A percentile compares a stretch with the other conserved stretches of the same genome.
Evolutionary conservation across 2,113 vertebrate species (phyloP).

Genomic region (Fulmarus glacialis): DNA sequence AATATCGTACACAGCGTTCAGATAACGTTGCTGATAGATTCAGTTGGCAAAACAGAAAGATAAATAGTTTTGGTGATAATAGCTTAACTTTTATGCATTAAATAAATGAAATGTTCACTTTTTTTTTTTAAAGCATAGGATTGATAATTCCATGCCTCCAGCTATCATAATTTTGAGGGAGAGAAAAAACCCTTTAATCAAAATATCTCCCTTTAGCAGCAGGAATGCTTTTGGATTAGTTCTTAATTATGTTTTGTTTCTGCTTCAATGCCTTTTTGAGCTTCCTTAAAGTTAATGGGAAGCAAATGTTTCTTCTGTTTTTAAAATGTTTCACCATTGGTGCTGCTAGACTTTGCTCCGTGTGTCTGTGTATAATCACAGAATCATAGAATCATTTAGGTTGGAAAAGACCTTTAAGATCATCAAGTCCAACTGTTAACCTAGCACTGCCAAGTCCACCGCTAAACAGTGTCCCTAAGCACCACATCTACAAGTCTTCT

Average conservation of each 20-base stretch:
- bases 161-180: not conserved
- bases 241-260: not conserved
- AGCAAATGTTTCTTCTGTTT: not conserved
- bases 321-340: not conserved
- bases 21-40: not conserved
- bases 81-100: not conserved
- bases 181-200: not conserved
- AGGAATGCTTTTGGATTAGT: not conserved
- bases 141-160: not conserved
- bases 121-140: not conserved
- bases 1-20: not conserved
- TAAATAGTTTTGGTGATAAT: not conserved
- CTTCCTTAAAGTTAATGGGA: not conserved
- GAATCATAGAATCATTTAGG: no score
- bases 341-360: not conserved
- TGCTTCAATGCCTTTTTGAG: not conserved
- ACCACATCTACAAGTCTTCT: no score
- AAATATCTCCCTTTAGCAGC: not conserved
- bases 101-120: not conserved
- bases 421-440: no score
- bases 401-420: no score
- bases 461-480: no score
- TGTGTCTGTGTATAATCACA: not conserved
- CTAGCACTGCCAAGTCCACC: no score
- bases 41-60: not conserved